Percentiles rank a stretch among this genome's conserved stretches.
Evolutionary conservation across 2,113 vertebrate genomes (phyloP).

Genomic region (Bettongia penicillata): DNA sequence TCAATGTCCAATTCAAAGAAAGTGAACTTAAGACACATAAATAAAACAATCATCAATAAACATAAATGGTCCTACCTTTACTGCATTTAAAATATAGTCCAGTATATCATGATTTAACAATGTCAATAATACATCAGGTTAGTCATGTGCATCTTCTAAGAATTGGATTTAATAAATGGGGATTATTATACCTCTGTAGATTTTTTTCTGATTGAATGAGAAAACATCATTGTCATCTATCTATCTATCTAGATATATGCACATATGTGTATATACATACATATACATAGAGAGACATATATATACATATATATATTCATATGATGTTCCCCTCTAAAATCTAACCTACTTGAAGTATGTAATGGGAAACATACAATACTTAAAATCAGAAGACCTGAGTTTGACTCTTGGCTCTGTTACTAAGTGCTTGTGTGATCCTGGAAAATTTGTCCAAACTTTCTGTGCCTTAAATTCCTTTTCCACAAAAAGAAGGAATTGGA

Average conservation of each 20-base stretch:
- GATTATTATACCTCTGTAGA: not conserved
- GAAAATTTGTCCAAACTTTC: not conserved
- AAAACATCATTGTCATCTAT: not conserved
- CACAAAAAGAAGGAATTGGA: not conserved
- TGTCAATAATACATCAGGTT: not conserved
- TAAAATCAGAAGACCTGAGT: not conserved
- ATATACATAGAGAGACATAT: too few species aligned
- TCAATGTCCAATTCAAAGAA: not conserved
- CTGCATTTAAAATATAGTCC: not conserved
- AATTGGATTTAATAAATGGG: not conserved
- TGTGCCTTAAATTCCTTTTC: not conserved
- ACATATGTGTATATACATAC: not conserved
- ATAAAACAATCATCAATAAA: not conserved
- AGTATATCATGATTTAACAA: not conserved
- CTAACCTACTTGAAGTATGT: not conserved
- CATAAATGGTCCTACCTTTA: not conserved
- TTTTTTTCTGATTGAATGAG: not conserved
- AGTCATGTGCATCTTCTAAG: slow-evolving; percentile 8
- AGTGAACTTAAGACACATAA: not conserved
- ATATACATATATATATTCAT: not conserved
- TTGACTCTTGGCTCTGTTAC: not conserved
- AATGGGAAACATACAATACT: not conserved
- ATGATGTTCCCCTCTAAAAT: not conserved
- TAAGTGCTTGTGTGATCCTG: not conserved
- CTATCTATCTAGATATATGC: not conserved